Conservation (phyloP, 2,888 invertebrate species). For the Agrilus mali region DNA sequence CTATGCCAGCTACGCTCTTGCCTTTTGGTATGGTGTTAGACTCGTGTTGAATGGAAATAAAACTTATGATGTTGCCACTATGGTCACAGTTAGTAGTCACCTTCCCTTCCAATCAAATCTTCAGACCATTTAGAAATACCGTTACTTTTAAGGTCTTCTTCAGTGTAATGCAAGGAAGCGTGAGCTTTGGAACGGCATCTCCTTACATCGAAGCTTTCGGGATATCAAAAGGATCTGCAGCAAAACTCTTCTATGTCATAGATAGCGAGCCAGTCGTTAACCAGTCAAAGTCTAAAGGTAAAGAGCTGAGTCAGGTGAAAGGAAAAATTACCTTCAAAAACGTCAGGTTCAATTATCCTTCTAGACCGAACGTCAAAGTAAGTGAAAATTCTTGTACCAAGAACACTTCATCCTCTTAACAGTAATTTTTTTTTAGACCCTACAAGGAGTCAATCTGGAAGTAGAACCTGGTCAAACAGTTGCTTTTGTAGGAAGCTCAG, state of each 20-base stretch:
- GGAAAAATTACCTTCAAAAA: slow-evolving; percentile 61
- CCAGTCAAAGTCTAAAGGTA: slow-evolving; percentile 49
- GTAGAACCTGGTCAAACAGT: slow-evolving; percentile 63
- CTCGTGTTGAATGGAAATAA: slow-evolving; percentile 45
- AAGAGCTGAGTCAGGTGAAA: slow-evolving; percentile 39
- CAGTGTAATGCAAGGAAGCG: slow-evolving; percentile 57
- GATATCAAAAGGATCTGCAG: slow-evolving; percentile 66
- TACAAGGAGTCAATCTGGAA: slow-evolving; percentile 51
- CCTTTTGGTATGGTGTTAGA: slow-evolving; percentile 74
- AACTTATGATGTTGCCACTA: slow-evolving; percentile 48
- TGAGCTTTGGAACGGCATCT: slow-evolving; percentile 68
- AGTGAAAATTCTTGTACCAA: slow-evolving; percentile 18
- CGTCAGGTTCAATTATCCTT: slow-evolving; percentile 71
- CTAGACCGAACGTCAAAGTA: slow-evolving; percentile 61
- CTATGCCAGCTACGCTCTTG: slow-evolving; percentile 63
- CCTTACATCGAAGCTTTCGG: slow-evolving; percentile 73
- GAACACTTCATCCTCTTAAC: background rate
- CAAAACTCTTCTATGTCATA: slow-evolving; percentile 64
- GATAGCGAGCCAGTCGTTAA: slow-evolving; percentile 67
- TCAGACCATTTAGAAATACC: background rate
- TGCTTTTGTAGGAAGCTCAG: slow-evolving; percentile 60
- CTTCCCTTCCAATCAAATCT: too few relatives aligned
- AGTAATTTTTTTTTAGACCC: slow-evolving; percentile 33
- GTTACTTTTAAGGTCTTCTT: slow-evolving; percentile 59
- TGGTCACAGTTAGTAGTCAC: slow-evolving; percentile 51